phyloP scores from a whole-genome alignment of 2,113 vertebrate genomes.

The Cyanoramphus novaezelandiae region DNA sequence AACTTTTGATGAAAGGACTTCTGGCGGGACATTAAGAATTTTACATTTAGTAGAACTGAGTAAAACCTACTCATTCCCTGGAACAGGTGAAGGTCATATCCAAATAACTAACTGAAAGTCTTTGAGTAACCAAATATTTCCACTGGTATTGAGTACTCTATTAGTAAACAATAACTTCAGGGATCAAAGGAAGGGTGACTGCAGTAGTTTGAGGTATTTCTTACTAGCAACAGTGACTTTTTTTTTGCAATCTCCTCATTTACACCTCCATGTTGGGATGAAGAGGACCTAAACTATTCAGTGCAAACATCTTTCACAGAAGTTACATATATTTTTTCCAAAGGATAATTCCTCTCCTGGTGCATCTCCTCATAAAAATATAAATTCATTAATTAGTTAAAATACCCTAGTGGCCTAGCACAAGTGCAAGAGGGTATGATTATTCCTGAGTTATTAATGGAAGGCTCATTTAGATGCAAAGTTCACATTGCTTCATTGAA shows the following conservation, averaged over 20 bases:
- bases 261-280: neutral
- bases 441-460: neutral
- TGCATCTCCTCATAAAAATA: neutral
- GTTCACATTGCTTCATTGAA: slow-evolving; percentile 24
- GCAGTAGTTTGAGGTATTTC: neutral
- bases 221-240: neutral
- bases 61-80: neutral
- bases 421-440: neutral
- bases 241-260: neutral
- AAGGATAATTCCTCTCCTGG: neutral
- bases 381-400: slow-evolving; percentile 5
- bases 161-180: neutral
- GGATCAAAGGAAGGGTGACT: neutral
- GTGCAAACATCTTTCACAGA: neutral
- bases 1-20: neutral
- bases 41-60: neutral
- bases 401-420: neutral
- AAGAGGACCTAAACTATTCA: neutral
- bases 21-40: neutral
- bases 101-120: neutral
- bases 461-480: slow-evolving; percentile 13
- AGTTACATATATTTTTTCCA: neutral
- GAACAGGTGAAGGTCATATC: neutral
- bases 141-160: neutral
- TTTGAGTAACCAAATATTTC: neutral